phyloP scores from a whole-genome alignment of 2,113 vertebrate genomes.

The Acrocephalus arundinaceus region DNA sequence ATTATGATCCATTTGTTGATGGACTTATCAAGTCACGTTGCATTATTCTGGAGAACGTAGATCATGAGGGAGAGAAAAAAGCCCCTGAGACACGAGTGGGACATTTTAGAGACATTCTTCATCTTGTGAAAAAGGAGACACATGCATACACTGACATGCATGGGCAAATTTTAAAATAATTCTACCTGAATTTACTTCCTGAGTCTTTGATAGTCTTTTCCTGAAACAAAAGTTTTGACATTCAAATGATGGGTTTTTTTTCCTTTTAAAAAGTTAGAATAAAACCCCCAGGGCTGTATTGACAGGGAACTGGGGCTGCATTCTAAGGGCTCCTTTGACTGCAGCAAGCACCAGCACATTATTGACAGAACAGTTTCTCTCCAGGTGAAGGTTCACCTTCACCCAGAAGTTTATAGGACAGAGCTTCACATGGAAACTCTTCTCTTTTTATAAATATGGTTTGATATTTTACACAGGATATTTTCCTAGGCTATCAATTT shows the following conservation, averaged over 20 bases:
- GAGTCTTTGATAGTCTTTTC: not conserved
- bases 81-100: fast-evolving
- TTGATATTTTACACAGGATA: not conserved
- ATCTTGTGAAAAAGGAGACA: not conserved
- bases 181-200: not conserved
- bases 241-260: not conserved
- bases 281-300: not conserved
- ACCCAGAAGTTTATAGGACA: conserved; percentile 2
- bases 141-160: not conserved
- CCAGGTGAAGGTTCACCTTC: not conserved
- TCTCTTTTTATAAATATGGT: not conserved
- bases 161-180: not conserved
- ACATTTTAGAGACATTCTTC: not conserved
- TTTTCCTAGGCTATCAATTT: conserved; percentile 11
- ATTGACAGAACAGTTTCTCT: conserved; percentile 31
- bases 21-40: not conserved
- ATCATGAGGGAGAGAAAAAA: not conserved
- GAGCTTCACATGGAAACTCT: not conserved
- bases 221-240: not conserved
- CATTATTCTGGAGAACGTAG: not conserved
- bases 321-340: not conserved
- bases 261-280: not conserved
- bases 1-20: not conserved
- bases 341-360: not conserved
- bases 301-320: not conserved